These are phyloP conservation scores for Enteromius fasciolatus DNA, from an alignment of 2,797 vertebrate species.

Conservation along the genomic window DNA sequence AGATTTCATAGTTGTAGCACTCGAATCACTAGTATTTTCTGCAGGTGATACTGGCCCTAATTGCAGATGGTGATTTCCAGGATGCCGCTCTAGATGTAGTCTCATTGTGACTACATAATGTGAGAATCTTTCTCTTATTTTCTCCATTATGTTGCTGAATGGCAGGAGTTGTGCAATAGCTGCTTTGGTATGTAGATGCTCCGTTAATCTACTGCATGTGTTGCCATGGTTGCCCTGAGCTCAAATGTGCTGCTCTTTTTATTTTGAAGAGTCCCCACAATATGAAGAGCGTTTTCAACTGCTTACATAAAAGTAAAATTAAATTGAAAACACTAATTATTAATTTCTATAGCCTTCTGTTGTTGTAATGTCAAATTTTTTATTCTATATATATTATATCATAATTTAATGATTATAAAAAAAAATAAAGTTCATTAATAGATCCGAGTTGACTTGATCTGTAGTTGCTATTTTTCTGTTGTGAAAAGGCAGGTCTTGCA, in stretches of 20 bases:
- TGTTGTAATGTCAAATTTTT: not conserved
- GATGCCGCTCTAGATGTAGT: not conserved
- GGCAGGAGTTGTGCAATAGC: not conserved
- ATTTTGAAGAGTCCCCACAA: not conserved
- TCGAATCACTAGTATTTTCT: not conserved
- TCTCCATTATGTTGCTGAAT: conserved; percentile 13
- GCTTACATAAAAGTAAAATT: conserved; percentile 11
- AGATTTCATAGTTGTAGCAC: not conserved
- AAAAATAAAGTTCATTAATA: not conserved
- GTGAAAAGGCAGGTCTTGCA: not conserved
- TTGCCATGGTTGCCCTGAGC: conserved; percentile 14
- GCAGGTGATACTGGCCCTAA: not conserved
- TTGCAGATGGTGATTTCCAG: not conserved
- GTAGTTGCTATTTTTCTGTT: not conserved
- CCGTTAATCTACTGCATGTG: not conserved
- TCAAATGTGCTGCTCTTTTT: conserved; percentile 6
- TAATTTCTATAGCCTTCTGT: not conserved
- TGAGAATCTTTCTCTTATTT: not conserved
- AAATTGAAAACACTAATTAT: not conserved
- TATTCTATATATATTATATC: no score
- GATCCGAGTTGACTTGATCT: not conserved
- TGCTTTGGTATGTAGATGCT: not conserved
- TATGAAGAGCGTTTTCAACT: conserved; percentile 15
- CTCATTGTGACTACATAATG: not conserved
- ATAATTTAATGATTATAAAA: not conserved